Evolutionary conservation across 2,113 vertebrate species (phyloP).

Genomic region (Corythoichthys intestinalis): DNA sequence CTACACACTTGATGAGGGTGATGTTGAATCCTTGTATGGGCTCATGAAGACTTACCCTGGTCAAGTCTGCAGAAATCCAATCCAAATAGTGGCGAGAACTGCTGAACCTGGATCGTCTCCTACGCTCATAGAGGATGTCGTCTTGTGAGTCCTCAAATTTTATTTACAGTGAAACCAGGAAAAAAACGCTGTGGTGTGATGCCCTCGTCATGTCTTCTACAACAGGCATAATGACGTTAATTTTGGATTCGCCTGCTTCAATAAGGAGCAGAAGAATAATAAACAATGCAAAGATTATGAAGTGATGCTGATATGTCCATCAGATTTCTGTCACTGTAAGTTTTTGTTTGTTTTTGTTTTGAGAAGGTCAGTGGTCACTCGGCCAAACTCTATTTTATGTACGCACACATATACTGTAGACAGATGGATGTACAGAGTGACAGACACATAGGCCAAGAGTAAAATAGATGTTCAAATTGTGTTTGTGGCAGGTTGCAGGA

Average conservation of each 20-base stretch:
- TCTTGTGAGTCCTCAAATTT: slow-evolving; percentile 17
- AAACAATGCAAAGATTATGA: slow-evolving; percentile 46
- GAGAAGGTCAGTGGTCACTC: too few species aligned
- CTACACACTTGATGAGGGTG: slow-evolving; percentile 24
- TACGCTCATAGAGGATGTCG: slow-evolving; percentile 10
- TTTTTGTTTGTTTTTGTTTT: neutral
- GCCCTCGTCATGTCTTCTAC: neutral
- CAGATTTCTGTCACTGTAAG: slow-evolving; percentile 50
- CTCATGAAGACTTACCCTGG: slow-evolving; percentile 37
- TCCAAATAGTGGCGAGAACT: slow-evolving; percentile 41
- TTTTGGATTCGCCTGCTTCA: slow-evolving; percentile 52
- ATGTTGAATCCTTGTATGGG: slow-evolving; percentile 45
- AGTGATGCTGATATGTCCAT: slow-evolving; percentile 43
- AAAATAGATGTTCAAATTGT: too few species aligned
- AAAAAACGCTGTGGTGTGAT: neutral
- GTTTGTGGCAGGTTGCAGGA: slow-evolving; percentile 45
- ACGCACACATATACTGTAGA: too few species aligned
- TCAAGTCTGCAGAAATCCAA: slow-evolving; percentile 42
- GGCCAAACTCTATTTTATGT: too few species aligned
- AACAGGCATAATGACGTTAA: slow-evolving; percentile 27
- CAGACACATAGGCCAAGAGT: too few species aligned
- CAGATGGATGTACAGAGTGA: too few species aligned
- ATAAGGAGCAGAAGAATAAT: slow-evolving; percentile 23
- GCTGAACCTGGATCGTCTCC: slow-evolving; percentile 26
- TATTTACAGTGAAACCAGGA: neutral